phyloP scores from a whole-genome alignment of 2,797 vertebrate species.

The Ispidina lecontei region DNA sequence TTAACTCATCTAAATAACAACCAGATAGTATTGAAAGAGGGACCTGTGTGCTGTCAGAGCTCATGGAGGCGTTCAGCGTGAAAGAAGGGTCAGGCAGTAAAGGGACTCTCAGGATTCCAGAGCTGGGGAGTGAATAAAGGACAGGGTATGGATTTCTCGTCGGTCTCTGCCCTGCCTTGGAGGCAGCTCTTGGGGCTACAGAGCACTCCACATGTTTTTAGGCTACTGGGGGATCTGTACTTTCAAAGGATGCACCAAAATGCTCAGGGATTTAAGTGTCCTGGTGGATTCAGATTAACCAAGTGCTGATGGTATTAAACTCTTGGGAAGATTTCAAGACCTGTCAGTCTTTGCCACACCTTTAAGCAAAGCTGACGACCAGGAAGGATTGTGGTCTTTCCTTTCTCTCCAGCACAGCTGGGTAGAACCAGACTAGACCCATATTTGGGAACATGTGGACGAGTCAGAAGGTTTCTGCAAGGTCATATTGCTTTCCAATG shows the following conservation, averaged over 20 bases:
- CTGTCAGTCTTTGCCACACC: background rate
- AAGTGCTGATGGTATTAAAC: background rate
- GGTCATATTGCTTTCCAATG: background rate
- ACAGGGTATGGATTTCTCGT: background rate
- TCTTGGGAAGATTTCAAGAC: background rate
- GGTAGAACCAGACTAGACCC: background rate
- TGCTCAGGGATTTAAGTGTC: background rate
- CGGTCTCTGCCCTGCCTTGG: background rate
- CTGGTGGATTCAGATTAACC: background rate
- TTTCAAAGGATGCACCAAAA: background rate
- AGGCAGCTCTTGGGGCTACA: accelerated
- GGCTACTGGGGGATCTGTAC: background rate
- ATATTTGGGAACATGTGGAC: accelerated
- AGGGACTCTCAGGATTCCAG: background rate
- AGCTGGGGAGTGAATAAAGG: background rate
- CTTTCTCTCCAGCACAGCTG: background rate
- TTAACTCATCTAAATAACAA: background rate
- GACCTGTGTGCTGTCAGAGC: accelerated
- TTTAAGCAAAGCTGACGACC: background rate
- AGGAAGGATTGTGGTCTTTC: background rate
- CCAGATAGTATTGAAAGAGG: background rate
- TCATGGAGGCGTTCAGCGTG: accelerated
- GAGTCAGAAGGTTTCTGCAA: background rate
- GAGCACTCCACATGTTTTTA: background rate
- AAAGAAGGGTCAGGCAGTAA: accelerated